Evolutionary conservation across 2,113 vertebrate species (phyloP), one percentile per base, ranked within the genome.

Genomic region (Aspiorhynchus laticeps): DNA sequence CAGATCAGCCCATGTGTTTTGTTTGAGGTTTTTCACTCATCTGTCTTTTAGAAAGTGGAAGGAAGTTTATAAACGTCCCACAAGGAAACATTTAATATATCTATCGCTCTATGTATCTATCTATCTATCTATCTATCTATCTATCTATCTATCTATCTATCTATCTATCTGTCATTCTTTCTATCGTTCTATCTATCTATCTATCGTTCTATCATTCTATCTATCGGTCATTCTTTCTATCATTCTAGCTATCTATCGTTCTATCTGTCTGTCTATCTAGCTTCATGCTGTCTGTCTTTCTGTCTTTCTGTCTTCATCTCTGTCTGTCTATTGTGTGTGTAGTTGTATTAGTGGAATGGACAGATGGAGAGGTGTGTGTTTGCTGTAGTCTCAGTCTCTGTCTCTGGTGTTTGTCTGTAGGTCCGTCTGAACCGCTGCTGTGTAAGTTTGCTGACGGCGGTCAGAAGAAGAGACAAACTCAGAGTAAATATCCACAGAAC

Each of bases 101-200:
- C n/a, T 61, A 0, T 3, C 2, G 0, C 0, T 61, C 56, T 61
- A 2, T 56, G 5, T n/a, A n/a, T n/a, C n/a, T 2, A 0, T 24
- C 56, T 9, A 1, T 59, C 53, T 56, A 8, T 56, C 53, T 59
- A 1, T 59, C 56, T 59, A 2, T 59, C 56, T 59, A 0, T 61
- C 56, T 61, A 4, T 53, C 48, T 17, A 3, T 61, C 9, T 2
- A 1, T 61, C 24, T 1, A 0, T 61, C 56, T 1, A 11, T n/a
- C 24, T 1, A 1, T 63, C n/a, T 11, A 1, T 61, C 56, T 24
- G 1, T 61, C 56, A 1, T 0, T 59, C 56, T 1, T 0, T 59
- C 7, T 59, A 0, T 2, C 6, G 0, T 0, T 59, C 56, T 59
- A 0, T 24, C 53, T 53, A 0, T 53, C 51, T 56, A 1, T 56